These are phyloP conservation scores for Drosophila aldrichi DNA, from an alignment of 2,888 invertebrate species.

Conservation along the genomic window DNA sequence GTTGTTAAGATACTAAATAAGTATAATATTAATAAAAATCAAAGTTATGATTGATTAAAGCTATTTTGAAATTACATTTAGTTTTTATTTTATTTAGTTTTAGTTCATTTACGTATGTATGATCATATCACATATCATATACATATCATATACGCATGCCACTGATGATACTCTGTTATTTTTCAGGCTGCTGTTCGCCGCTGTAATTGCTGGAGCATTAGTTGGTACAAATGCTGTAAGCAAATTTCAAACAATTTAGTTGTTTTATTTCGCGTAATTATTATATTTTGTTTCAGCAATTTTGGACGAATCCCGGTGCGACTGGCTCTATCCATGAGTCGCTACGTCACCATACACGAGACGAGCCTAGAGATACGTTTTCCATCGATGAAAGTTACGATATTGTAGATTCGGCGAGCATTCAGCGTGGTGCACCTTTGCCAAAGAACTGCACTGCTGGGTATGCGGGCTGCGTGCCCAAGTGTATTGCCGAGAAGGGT, in stretches of 20 bases:
- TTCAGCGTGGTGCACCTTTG: conserved; percentile 83
- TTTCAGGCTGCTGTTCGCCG: conserved; percentile 84
- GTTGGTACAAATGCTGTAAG: conserved; percentile 83
- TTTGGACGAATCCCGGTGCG: conserved; percentile 83
- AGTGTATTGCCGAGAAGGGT: conserved; percentile 96
- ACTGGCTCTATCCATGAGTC: conserved; percentile 81
- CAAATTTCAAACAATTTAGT: background rate
- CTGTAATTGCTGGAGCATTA: conserved; percentile 80
- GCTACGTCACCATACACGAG: conserved; percentile 67
- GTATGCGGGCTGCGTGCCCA: conserved; percentile 91
- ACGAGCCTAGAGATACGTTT: conserved; percentile 66
- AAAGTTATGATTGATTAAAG: background rate
- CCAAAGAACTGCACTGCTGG: conserved; percentile 88
- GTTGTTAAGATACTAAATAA: too few relatives aligned
- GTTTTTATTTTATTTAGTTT: background rate
- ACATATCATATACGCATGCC: too few relatives aligned
- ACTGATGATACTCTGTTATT: background rate
- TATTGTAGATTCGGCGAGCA: conserved; percentile 81
- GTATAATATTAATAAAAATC: too few relatives aligned
- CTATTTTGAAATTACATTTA: background rate
- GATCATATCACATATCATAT: too few relatives aligned
- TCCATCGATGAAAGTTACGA: conserved; percentile 83
- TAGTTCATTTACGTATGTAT: too few relatives aligned
- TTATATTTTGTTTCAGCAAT: conserved; percentile 80
- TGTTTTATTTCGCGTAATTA: conserved; percentile 1